Percentiles rank a stretch among this genome's conserved stretches.
These are phyloP conservation scores for Lepidurus arcticus DNA, from an alignment of 1,140 invertebrate species.

Conservation along the genomic window DNA sequence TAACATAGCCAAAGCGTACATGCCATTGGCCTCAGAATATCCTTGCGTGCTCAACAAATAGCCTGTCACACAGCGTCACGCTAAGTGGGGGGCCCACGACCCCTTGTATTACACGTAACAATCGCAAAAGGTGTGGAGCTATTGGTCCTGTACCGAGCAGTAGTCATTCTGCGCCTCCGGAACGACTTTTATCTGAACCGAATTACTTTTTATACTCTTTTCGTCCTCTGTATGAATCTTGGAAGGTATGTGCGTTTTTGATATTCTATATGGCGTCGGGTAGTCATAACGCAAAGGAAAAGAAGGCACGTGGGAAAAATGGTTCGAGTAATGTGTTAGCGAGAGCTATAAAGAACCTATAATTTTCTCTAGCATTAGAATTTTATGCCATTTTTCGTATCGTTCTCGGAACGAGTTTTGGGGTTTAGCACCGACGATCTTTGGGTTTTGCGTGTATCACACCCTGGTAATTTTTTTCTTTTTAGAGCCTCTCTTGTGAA, in stretches of 20 bases:
- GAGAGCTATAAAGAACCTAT: slow-evolving; percentile 8
- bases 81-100: slow-evolving; percentile 10
- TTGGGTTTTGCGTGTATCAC: not conserved
- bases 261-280: not conserved
- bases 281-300: not conserved
- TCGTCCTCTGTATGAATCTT: not conserved
- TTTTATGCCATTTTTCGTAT: slow-evolving; percentile 5
- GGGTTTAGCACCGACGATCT: slow-evolving; percentile 9
- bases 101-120: slow-evolving; percentile 7
- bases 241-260: not conserved
- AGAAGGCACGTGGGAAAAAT: not conserved
- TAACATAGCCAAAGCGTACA: not conserved
- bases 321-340: not conserved
- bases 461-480: not conserved
- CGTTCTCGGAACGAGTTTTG: not conserved
- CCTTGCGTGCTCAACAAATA: slow-evolving; percentile 19
- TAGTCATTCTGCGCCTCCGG: not conserved
- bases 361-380: slow-evolving; percentile 12
- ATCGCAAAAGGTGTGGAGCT: not conserved
- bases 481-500: not conserved
- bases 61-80: slow-evolving; percentile 12
- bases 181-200: not conserved
- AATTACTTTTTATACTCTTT: slow-evolving; percentile 1
- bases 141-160: not conserved
- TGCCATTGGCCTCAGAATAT: slow-evolving; percentile 7